Evolutionary conservation across 1,140 invertebrate species (phyloP), one percentile per base, ranked within the genome.

Genomic region (Ceratina calcarata): DNA sequence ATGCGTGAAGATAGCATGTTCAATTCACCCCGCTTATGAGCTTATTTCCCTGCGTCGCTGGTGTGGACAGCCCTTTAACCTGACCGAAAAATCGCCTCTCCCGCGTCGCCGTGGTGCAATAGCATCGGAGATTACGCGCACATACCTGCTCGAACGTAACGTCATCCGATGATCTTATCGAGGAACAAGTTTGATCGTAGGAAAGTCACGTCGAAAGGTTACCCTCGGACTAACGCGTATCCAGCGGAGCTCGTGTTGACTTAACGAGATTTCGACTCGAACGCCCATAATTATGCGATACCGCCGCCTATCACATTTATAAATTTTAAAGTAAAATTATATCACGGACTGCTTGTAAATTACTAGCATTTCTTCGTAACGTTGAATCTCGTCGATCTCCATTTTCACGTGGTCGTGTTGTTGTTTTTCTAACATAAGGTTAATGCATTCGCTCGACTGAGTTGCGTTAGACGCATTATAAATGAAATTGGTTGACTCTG

Each of bases 1-100:
- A 79, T 87, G 86, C 86, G 83, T 88, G 70, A 88, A 87, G 86
- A 88, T 85, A 88, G 81, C 81, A 81, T 68, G 67, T 45, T 77
- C 70, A 87, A 79, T 77, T 79, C 78, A 81, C 79, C 82, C 83
- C 62, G 77, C 70, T 78, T 83, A 75, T 6, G 37, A 22, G 67
- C 45, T 58, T 45, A 81, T 82, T 86, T 86, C 76, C 84, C 77
- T 72, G 83, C 67, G 71, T 58, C 53, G 68, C 65, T n/a, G 61
- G 51, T 70, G 20, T 32, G 69, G 65, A 75, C 18, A 62, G n/a
- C 57, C 37, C 60, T 67, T 51, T 51, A 3, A 20, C 16, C 18
- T 13, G 58, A 53, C 49, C 58, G 51, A 85, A 85, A 85, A 72
- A 75, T 78, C 37, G 45, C 27, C 32, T 66, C 58, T 57, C 32